Percentiles rank a stretch among this genome's conserved stretches.
phyloP scores from a whole-genome alignment of 2,113 vertebrate genomes.

The Brienomyrus brachyistius region DNA sequence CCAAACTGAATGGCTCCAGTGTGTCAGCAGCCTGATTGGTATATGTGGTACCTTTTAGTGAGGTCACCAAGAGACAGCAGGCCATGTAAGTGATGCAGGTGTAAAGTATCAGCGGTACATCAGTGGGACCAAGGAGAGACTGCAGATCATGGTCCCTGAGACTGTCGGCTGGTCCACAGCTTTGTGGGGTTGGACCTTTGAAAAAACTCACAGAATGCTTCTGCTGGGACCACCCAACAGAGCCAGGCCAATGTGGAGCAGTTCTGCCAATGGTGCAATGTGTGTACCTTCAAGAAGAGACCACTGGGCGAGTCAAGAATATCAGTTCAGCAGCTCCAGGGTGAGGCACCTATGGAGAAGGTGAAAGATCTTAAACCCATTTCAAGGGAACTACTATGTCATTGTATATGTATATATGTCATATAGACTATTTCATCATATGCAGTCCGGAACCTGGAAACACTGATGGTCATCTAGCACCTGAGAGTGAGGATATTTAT shows the following conservation, averaged over 20 bases:
- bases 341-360: neutral
- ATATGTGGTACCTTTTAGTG: neutral
- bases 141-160: neutral
- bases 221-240: neutral
- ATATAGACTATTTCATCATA: neutral
- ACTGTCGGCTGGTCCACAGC: neutral
- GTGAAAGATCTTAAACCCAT: neutral
- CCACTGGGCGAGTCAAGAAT: neutral
- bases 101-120: neutral
- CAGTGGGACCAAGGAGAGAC: neutral
- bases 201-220: neutral
- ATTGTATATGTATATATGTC: neutral
- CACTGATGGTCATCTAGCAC: neutral
- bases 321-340: neutral
- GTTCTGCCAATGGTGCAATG: neutral
- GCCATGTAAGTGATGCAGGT: neutral
- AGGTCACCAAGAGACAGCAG: neutral
- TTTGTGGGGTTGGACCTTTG: neutral
- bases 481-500: neutral
- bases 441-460: neutral
- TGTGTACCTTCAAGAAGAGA: neutral
- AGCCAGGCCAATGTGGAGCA: neutral
- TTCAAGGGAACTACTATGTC: neutral
- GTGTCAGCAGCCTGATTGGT: neutral
- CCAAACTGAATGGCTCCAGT: neutral